These are phyloP conservation scores for Pseudocheirus occidentalis DNA, from an alignment of 2,797 vertebrate species.

Conservation along the genomic window DNA sequence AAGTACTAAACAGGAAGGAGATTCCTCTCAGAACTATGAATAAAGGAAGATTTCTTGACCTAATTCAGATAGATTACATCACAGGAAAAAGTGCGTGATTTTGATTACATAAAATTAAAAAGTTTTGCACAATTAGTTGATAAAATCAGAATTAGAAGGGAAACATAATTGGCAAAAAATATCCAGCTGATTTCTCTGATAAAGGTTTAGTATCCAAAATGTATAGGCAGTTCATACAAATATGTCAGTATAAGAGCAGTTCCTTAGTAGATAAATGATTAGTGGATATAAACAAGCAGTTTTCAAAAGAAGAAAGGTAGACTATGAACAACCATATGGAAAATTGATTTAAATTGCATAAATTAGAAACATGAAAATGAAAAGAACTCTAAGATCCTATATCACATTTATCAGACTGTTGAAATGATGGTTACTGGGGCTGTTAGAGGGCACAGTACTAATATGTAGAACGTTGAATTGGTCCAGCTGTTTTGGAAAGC, in stretches of 20 bases:
- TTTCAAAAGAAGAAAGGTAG: not conserved
- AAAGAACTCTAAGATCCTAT: not conserved
- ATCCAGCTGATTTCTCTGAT: not conserved
- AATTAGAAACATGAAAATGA: not conserved
- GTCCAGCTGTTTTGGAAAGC: not conserved
- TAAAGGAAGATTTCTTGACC: not conserved
- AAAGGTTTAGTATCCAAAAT: not conserved
- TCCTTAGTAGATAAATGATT: not conserved
- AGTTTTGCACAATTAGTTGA: not conserved
- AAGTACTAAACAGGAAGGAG: not conserved
- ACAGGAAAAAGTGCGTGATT: not conserved
- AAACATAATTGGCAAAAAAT: not conserved
- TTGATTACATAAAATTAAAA: not conserved
- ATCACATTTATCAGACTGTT: not conserved
- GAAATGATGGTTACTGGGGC: not conserved
- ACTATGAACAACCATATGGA: not conserved
- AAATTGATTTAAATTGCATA: not conserved
- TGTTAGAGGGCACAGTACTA: not conserved
- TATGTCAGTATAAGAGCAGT: not conserved
- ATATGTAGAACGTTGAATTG: not conserved
- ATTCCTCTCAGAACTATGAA: not conserved
- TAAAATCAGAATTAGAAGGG: not conserved
- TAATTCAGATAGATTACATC: not conserved
- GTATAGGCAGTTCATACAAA: not conserved
- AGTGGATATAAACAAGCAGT: not conserved